phyloP scores from a whole-genome alignment of 2,113 vertebrate species.

The Percina caprodes region DNA sequence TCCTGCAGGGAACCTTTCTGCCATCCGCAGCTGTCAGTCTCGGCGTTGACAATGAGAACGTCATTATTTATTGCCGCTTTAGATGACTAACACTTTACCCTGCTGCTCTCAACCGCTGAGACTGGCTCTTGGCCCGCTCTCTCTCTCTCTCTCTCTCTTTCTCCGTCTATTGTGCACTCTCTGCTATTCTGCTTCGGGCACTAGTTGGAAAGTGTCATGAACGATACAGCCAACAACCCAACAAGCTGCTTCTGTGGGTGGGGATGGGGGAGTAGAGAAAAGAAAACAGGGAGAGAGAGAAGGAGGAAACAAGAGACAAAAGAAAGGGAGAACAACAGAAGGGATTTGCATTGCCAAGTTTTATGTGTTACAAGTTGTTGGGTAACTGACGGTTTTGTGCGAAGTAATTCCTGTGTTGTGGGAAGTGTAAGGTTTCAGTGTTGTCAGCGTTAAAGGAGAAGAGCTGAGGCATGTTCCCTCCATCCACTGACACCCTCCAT shows the following conservation, averaged over 20 bases:
- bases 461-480: slow-evolving; percentile 47
- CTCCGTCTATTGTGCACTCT: slow-evolving; percentile 35
- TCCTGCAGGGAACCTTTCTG: slow-evolving; percentile 43
- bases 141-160: background rate
- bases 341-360: slow-evolving; percentile 59
- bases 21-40: slow-evolving; percentile 65
- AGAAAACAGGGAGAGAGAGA: slow-evolving; percentile 40
- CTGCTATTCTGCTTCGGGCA: slow-evolving; percentile 59
- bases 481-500: slow-evolving; percentile 33
- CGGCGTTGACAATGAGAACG: slow-evolving; percentile 29
- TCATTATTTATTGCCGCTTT: slow-evolving; percentile 59
- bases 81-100: slow-evolving; percentile 44
- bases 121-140: slow-evolving; percentile 31
- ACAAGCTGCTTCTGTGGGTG: slow-evolving; percentile 56
- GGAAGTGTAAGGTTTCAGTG: slow-evolving; percentile 76
- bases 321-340: slow-evolving; percentile 67
- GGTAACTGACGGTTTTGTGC: slow-evolving; percentile 76
- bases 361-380: slow-evolving; percentile 78
- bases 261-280: slow-evolving; percentile 7
- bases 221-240: slow-evolving; percentile 52
- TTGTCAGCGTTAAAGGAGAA: slow-evolving; percentile 55
- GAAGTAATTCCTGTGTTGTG: slow-evolving; percentile 68
- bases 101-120: slow-evolving; percentile 43
- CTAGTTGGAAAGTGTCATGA: slow-evolving; percentile 58
- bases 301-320: slow-evolving; percentile 60